Conservation (phyloP, 2,113 vertebrate species). For the Hyla sarda region DNA sequence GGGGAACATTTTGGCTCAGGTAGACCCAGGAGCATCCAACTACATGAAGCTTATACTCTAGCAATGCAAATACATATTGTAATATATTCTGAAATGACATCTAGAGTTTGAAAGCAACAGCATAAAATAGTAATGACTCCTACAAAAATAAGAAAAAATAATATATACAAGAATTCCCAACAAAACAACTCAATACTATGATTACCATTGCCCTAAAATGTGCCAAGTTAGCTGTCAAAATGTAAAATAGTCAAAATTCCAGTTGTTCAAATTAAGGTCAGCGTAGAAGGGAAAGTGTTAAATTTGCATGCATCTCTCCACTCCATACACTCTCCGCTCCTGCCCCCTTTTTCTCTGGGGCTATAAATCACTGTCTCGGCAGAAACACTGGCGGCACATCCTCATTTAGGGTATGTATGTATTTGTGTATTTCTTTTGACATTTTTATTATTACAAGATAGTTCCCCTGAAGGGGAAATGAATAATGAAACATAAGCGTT, state of each 20-base stretch:
- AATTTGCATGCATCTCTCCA: constrained; percentile 49
- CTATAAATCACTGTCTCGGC: constrained; percentile 73
- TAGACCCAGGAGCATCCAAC: not conserved
- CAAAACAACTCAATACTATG: not conserved
- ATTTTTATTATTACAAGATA: constrained; percentile 80
- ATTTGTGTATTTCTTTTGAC: constrained; percentile 81
- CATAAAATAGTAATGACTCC: not conserved
- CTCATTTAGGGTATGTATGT: constrained; percentile 76
- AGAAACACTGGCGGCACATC: constrained; percentile 69
- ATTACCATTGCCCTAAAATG: not conserved
- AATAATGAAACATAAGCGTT: constrained; percentile 79
- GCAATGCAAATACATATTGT: not conserved
- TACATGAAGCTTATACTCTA: not conserved
- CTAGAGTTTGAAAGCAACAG: not conserved
- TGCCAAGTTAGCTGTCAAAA: not conserved
- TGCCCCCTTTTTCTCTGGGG: constrained; percentile 66
- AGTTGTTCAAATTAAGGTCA: constrained; percentile 47
- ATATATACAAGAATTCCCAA: not conserved
- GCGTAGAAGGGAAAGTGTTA: constrained; percentile 41
- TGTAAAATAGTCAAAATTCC: not conserved
- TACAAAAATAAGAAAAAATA: not conserved
- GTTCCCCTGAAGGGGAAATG: constrained; percentile 78
- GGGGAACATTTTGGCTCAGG: no score
- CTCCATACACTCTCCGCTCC: constrained; percentile 40
- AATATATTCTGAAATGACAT: not conserved